Base-by-base conservation (phyloP, 2,113 vertebrate species). In the Thamnaconus septentrionalis region DNA sequence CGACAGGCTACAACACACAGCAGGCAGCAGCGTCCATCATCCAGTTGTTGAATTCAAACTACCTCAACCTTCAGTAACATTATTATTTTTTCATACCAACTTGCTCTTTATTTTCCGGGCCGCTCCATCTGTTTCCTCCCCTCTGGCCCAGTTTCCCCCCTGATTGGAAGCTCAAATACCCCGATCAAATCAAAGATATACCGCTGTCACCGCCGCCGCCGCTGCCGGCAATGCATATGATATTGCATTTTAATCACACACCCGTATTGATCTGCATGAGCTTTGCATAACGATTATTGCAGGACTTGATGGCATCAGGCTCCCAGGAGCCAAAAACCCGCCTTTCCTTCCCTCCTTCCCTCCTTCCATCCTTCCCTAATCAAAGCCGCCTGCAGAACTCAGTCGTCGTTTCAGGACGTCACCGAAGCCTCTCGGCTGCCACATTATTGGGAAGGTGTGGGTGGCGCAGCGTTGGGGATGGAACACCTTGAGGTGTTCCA, bases 81-180 rank as follows among this genome's bases (percentile, higher is more conserved):
- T 31, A 31, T 31, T 31, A 31, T 31, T 31, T 31, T 31, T 31
- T 31, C 18, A 31, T 2, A 31, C 18, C 18, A 31, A 31, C 18
- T 31, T 31, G 18, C 18, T 56, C 75, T 66, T 41, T 41, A 1
- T n/a, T 44, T 53, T 56, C 40, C 4, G 3, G n/a, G 3, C 52
- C 52, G 11, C 18, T 41, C 50, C 10, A 6, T 48, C 46, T 10
- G 11, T 48, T 48, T 8, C 18, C 7, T 57, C 43, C 46, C 53
- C 39, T 6, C 12, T 11, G 50, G 42, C 9, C 59, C 57, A 31
- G 18, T 31, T 48, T 48, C 69, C 41, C 61, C n/a, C 53, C 66
- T 76, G 73, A 80, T 77, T 80, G 78, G 66, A 76, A 50, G 53
- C 66, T 66, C 57, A 76, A 82, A 79, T 76, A 66, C 66, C 52